Percentiles rank a stretch among this genome's conserved stretches.
phyloP scores from a whole-genome alignment of 2,888 invertebrate species.

The Leptogaster cylindrica region DNA sequence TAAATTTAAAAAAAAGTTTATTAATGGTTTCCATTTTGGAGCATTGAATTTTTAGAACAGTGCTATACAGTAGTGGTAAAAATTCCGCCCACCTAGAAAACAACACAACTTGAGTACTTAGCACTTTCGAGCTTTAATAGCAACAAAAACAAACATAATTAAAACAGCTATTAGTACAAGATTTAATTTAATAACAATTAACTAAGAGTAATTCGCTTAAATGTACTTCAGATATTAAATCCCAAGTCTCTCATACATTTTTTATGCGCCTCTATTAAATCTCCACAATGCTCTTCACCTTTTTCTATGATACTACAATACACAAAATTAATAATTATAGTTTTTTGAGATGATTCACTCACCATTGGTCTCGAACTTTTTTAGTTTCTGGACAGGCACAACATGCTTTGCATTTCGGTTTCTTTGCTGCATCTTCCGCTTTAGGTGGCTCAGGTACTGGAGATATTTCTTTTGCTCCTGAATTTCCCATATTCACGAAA shows the following conservation, averaged over 20 bases:
- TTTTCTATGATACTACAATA: conserved; percentile 82
- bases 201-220: too few species aligned
- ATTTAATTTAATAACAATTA: too few species aligned
- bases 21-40: too few species aligned
- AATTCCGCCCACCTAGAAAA: too few species aligned
- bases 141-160: too few species aligned
- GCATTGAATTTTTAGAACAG: too few species aligned
- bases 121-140: too few species aligned
- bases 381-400: conserved; percentile 98
- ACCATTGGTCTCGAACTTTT: conserved; percentile 89
- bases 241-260: conserved; percentile 95
- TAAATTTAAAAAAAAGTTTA: too few species aligned
- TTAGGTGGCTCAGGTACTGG: conserved; percentile 55
- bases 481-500: conserved; percentile 64
- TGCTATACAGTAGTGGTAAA: too few species aligned
- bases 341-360: conserved; percentile 53
- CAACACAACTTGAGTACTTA: too few species aligned
- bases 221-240: conserved; percentile 77
- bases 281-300: conserved; percentile 89
- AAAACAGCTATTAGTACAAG: too few species aligned
- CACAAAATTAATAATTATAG: conserved; percentile 39
- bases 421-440: conserved; percentile 62
- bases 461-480: conserved; percentile 64
- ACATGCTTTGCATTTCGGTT: conserved; percentile 89
- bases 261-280: conserved; percentile 94